Evolutionary conservation across 1,140 invertebrate genomes (phyloP).

Genomic region (Mesaphorura yosii): DNA sequence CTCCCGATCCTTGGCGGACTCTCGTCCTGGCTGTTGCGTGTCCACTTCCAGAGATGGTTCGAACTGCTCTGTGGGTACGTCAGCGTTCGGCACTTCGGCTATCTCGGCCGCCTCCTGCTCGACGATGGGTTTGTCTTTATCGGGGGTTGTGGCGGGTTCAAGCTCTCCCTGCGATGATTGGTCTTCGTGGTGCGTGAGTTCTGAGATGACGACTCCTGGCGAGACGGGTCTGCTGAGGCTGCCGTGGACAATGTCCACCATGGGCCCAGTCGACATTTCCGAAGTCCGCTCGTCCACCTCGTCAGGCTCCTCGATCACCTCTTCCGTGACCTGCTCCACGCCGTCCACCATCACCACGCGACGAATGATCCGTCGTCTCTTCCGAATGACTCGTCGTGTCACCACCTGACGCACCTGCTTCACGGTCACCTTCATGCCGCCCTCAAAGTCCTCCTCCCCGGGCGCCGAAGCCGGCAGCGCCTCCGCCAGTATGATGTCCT

Average conservation of each 20-base stretch:
- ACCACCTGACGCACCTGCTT: conserved; percentile 58
- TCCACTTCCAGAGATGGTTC: too few relatives aligned
- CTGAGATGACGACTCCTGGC: conserved; percentile 5
- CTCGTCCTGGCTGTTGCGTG: too few relatives aligned
- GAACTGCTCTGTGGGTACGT: too few relatives aligned
- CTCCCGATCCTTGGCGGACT: too few relatives aligned
- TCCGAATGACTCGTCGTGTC: conserved; percentile 58
- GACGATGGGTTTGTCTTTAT: too few relatives aligned
- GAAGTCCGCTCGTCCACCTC: conserved; percentile 47
- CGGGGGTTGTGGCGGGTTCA: too few relatives aligned
- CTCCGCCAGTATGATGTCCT: too few relatives aligned
- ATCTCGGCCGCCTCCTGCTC: too few relatives aligned
- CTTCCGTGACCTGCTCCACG: conserved; percentile 66
- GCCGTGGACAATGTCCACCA: conserved; percentile 17
- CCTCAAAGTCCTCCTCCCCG: not conserved
- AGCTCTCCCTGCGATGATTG: too few relatives aligned
- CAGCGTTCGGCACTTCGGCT: too few relatives aligned
- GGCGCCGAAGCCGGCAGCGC: too few relatives aligned
- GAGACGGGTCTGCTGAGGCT: not conserved
- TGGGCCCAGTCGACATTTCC: conserved; percentile 18
- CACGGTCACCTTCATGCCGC: conserved; percentile 23
- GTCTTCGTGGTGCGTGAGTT: too few relatives aligned
- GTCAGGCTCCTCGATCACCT: conserved; percentile 68
- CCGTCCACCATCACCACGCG: conserved; percentile 65
- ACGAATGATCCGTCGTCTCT: conserved; percentile 57